Evolutionary conservation across 2,113 vertebrate genomes (phyloP).

Genomic region (Orycteropus afer): DNA sequence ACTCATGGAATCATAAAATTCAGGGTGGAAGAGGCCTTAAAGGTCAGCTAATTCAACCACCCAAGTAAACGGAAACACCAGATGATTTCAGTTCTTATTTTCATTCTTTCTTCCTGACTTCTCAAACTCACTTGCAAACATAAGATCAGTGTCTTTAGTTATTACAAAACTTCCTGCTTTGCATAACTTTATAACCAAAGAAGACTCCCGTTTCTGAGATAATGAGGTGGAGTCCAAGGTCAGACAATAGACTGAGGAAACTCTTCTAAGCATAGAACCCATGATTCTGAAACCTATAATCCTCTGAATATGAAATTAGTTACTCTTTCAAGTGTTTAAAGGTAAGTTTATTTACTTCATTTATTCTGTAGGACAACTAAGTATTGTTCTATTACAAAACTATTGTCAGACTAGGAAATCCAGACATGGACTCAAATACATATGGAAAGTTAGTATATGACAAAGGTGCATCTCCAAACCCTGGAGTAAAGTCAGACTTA

Average conservation of each 20-base stretch:
- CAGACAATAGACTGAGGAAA: neutral
- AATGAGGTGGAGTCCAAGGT: neutral
- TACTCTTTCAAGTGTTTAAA: neutral
- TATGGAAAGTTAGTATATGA: neutral
- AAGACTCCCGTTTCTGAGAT: neutral
- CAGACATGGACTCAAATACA: neutral
- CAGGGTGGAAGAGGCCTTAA: slow-evolving; percentile 65
- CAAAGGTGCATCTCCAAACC: neutral
- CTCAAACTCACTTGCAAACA: slow-evolving; percentile 34
- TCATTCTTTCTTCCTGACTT: slow-evolving; percentile 59
- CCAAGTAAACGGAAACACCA: slow-evolving; percentile 70
- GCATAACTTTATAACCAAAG: neutral
- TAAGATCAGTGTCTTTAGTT: slow-evolving; percentile 20
- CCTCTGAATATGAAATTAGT: neutral
- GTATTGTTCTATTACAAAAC: neutral
- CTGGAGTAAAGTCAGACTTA: neutral
- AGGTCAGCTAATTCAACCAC: slow-evolving; percentile 72
- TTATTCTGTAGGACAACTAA: slow-evolving; percentile 6
- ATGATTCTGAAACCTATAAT: neutral
- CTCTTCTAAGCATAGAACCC: neutral
- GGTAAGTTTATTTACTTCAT: neutral
- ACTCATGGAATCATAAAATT: slow-evolving; percentile 75
- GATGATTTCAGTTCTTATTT: slow-evolving; percentile 39
- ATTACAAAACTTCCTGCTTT: neutral
- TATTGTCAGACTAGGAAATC: neutral